A percentile compares a stretch with the other conserved stretches of the same genome.
These are phyloP conservation scores for Gymnarchus niloticus DNA, from an alignment of 2,113 vertebrate genomes.

Conservation along the genomic window DNA sequence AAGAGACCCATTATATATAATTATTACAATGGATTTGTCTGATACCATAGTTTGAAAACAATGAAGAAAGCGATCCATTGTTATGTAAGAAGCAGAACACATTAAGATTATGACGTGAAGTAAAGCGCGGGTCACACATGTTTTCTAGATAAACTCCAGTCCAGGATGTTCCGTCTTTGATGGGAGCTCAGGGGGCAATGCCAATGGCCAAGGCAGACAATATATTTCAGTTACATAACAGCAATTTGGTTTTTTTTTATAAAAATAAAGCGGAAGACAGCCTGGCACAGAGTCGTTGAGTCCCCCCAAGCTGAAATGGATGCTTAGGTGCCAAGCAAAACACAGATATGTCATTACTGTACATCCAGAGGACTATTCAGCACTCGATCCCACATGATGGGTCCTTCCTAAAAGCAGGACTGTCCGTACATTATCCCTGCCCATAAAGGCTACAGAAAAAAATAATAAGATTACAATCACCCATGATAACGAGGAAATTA, in stretches of 20 bases:
- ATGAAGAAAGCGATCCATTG: neutral
- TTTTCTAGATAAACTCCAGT: neutral
- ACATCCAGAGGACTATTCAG: neutral
- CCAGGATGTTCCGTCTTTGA: neutral
- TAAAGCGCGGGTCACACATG: neutral
- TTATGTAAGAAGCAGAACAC: neutral
- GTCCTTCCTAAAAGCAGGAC: slow-evolving; percentile 12
- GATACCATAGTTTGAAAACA: neutral
- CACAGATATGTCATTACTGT: too few relatives aligned
- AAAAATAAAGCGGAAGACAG: too few relatives aligned
- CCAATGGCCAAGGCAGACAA: too few relatives aligned
- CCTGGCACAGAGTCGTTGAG: too few relatives aligned
- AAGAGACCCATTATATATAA: neutral
- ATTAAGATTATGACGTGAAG: neutral
- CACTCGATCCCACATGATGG: slow-evolving; percentile 2
- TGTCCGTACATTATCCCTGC: neutral
- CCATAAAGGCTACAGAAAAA: neutral
- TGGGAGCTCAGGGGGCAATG: too few relatives aligned
- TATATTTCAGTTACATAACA: too few relatives aligned
- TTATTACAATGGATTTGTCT: neutral
- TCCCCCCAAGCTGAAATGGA: too few relatives aligned
- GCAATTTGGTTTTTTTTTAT: too few relatives aligned
- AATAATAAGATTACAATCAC: neutral
- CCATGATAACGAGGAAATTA: neutral
- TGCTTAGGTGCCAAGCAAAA: too few relatives aligned